A percentile compares a stretch with the other conserved stretches of the same genome.
phyloP scores from a whole-genome alignment of 2,888 invertebrate species.

The Tachina fera region DNA sequence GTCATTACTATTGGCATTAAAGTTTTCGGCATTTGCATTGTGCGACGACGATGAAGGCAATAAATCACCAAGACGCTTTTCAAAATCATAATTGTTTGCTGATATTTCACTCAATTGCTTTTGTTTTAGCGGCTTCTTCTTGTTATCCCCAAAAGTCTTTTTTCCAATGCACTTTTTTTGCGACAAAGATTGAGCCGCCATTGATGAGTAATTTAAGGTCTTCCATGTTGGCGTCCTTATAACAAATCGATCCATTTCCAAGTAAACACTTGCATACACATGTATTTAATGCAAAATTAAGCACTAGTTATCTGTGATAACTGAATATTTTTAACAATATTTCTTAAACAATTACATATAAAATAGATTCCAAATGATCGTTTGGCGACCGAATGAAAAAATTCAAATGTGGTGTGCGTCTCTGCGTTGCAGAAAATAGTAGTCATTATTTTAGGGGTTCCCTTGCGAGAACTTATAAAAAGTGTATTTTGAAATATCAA shows the following conservation, averaged over 20 bases:
- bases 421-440: slow-evolving; percentile 57
- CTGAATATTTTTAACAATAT: slow-evolving; percentile 5
- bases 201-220: slow-evolving; percentile 74
- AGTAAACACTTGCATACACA: neutral
- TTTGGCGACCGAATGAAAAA: slow-evolving; percentile 37
- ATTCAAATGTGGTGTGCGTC: slow-evolving; percentile 63
- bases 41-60: slow-evolving; percentile 72
- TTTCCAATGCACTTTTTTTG: slow-evolving; percentile 49
- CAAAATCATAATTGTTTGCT: slow-evolving; percentile 6
- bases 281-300: neutral
- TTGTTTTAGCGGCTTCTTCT: slow-evolving; percentile 63
- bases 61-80: slow-evolving; percentile 68
- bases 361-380: slow-evolving; percentile 22
- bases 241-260: slow-evolving; percentile 78
- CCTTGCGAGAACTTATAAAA: neutral
- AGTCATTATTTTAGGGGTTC: slow-evolving; percentile 12
- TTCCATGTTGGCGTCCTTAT: slow-evolving; percentile 77
- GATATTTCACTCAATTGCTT: slow-evolving; percentile 40
- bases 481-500: too few species aligned
- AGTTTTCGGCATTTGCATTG: slow-evolving; percentile 71
- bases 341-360: neutral
- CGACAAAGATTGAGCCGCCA: slow-evolving; percentile 40
- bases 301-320: neutral
- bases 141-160: slow-evolving; percentile 39
- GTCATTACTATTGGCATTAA: slow-evolving; percentile 64